Base-by-base conservation (phyloP, 2,797 vertebrate species). In the Notoglanidium macrostoma region DNA sequence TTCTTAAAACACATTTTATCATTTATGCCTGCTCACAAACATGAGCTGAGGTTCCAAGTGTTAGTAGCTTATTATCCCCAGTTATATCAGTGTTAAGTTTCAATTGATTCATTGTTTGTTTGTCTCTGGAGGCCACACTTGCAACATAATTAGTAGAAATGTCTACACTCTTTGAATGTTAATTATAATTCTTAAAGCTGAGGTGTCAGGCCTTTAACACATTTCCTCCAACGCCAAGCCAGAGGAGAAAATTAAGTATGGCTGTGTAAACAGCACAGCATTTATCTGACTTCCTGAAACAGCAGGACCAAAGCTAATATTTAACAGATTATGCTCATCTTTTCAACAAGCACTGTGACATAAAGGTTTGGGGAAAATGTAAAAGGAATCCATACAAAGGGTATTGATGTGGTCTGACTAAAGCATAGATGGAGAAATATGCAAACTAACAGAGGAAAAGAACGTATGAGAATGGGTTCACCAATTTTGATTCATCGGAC, bases 291-390 rank as follows among this genome's bases (percentile, higher is more conserved):
- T 83, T 35, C 19, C 49, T 51, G 32, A n/a, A 86, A 86, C 32
- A 35, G 68, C 59, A 86, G 21, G 84, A n/a, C 84, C 57, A 77
- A 65, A 88, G 83, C 63, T 87, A 82, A 84, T 88, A 86, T 90
- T 87, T 89, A 83, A 87, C 54, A 79, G 61, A 91, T 86, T 86
- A 83, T 40, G 76, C 46, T 89, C 87, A 88, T 89, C 82, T 57
- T 61, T 77, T 73, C 44, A 21, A 84, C 90, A 91, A 88, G 86
- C 85, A 88, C 19, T 51, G 87, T 83, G 87, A 80, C 87, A 80
- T 80, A 80, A 85, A 74, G 51, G 54, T 89, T 83, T 63, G 61
- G 29, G 35, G 12, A 19, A 84, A 88, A 73, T 23, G 44, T 63
- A 19, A 85, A 73, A 10, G 57, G 35, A 65, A 87, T 81, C 32